Evolutionary conservation across 2,113 vertebrate genomes (phyloP).

Genomic region (Brachypodius melanocephalos): DNA sequence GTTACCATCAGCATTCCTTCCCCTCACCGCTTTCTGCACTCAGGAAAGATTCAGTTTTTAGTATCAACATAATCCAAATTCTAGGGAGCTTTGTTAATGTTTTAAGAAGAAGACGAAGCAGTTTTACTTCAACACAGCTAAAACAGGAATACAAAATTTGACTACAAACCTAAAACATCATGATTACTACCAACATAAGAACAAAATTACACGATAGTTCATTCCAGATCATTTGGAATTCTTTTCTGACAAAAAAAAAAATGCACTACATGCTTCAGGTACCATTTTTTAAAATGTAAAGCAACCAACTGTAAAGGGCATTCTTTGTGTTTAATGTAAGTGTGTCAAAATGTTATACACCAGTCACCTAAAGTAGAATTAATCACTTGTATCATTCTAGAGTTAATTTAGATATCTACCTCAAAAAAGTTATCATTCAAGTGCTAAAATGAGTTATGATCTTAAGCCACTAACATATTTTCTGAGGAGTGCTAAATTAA

Average conservation of each 20-base stretch:
- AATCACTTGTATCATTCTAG: neutral
- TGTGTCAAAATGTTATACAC: neutral
- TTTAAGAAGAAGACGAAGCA: neutral
- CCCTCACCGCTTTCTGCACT: neutral
- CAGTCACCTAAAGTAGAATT: neutral
- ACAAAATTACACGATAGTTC: neutral
- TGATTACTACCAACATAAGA: neutral
- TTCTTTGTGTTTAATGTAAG: neutral
- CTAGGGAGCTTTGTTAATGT: neutral
- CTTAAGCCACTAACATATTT: neutral
- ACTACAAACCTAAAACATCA: neutral
- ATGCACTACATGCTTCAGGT: neutral
- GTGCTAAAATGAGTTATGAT: neutral
- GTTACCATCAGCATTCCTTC: neutral
- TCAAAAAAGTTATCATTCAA: neutral
- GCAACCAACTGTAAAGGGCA: neutral
- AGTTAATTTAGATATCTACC: neutral
- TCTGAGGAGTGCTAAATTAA: neutral
- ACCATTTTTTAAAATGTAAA: neutral
- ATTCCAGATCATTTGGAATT: neutral
- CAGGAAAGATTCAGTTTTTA: neutral
- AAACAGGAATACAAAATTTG: neutral
- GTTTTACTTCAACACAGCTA: neutral
- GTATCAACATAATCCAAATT: neutral
- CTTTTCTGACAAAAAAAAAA: neutral